Conservation (phyloP, 2,113 vertebrate genomes). For the Phylloscopus whistleri region DNA sequence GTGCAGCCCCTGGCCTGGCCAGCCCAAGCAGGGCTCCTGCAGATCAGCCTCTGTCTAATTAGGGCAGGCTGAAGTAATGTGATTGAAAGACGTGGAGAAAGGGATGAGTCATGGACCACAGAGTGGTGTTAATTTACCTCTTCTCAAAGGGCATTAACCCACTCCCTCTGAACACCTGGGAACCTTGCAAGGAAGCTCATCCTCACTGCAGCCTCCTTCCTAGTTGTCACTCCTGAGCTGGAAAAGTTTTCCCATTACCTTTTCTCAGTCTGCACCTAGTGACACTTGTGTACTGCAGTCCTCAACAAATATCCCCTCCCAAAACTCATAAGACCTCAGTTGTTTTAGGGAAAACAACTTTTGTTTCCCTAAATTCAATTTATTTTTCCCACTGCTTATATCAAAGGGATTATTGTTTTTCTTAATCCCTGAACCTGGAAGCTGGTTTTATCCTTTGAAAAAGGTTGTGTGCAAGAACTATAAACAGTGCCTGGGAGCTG, state of each 20-base stretch:
- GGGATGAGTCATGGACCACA: not conserved
- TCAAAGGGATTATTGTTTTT: not conserved
- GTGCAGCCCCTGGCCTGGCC: not conserved
- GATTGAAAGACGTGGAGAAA: not conserved
- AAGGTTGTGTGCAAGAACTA: not conserved
- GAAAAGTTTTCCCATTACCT: not conserved
- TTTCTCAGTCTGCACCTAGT: not conserved
- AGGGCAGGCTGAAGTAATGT: not conserved
- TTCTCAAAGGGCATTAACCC: not conserved
- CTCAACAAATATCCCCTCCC: not conserved
- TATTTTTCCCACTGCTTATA: not conserved
- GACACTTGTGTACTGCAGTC: fast-evolving
- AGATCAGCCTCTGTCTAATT: not conserved
- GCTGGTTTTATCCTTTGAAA: not conserved
- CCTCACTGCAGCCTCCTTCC: not conserved
- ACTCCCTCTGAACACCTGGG: not conserved
- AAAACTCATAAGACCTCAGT: not conserved
- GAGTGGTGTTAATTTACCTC: not conserved
- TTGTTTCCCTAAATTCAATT: not conserved
- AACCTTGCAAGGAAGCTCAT: not conserved
- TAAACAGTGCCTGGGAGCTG: not conserved
- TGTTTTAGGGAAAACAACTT: not conserved
- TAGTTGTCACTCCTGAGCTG: not conserved
- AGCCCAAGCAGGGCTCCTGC: not conserved
- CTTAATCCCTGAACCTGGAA: not conserved